Base-by-base conservation (phyloP, 2,888 invertebrate genomes). In the Cataglyphis altisquamis region DNA sequence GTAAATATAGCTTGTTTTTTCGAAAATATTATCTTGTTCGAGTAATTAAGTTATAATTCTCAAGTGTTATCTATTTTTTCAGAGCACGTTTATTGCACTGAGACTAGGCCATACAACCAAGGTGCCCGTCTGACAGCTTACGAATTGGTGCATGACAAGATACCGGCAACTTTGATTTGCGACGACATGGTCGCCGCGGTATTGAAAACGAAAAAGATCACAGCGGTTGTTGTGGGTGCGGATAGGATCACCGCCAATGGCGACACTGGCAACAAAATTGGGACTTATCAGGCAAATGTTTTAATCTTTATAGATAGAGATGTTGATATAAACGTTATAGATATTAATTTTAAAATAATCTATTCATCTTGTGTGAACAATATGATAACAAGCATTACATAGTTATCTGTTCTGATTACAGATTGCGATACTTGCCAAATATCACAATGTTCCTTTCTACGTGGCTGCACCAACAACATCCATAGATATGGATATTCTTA, bases 191-290 rank as follows among this genome's bases (percentile, higher is more conserved):
- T 98, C 2, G 98, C 98, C 5, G 97, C 98, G 25, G 96, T 99
- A 67, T 98, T 99, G 97, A 97, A 97, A 90, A 96, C 96, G 18
- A 96, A 97, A 93, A 96, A 97, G 88, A 97, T 99, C 84, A 97
- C 97, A 52, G 99, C 98, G 0, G 98, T 99, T 9, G 97, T 99
- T n/a, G 99, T 99, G 29, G 99, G 99, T 25, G 99, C 99, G 68
- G 99, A 99, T 94, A 96, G 99, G 94, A 98, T 98, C 93, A 98
- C 98, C 18, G 97, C 97, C 1, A 99, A 99, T 95, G 99, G 99
- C 0, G 99, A 99, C 94, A 99, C 99, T 0, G 99, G 99, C 0
- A 99, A 99, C 95, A 99, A 99, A 96, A 99, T 99, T 93, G 99
- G 99, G 91, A 98, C 98, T 18, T 98, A 98, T 94, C 98, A 98